phyloP scores from a whole-genome alignment of 2,888 invertebrate genomes.

The Sympetrum striolatum region DNA sequence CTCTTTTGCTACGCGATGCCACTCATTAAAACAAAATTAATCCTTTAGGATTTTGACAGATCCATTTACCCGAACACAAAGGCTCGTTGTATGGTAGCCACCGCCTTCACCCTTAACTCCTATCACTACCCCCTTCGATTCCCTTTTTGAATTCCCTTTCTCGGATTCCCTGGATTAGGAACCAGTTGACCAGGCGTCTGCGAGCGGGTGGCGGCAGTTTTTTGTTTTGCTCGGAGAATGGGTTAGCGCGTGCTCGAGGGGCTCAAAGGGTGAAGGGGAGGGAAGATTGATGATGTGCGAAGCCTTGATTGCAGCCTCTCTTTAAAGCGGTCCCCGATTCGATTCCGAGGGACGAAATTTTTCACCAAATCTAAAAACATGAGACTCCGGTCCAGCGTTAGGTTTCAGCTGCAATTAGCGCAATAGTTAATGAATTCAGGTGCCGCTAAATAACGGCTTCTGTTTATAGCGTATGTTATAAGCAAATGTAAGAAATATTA shows the following conservation, averaged over 20 bases:
- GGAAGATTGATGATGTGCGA: slow-evolving; percentile 16
- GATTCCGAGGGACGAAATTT: neutral
- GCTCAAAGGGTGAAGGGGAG: neutral
- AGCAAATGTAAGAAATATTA: too few relatives aligned
- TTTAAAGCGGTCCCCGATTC: neutral
- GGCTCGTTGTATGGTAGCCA: neutral
- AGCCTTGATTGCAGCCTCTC: slow-evolving; percentile 9
- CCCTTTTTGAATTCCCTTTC: neutral
- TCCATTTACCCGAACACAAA: slow-evolving; percentile 18
- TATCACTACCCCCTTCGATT: neutral
- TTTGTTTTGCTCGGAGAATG: neutral
- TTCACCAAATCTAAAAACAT: too few relatives aligned
- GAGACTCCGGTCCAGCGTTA: too few relatives aligned
- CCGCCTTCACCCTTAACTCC: too few relatives aligned
- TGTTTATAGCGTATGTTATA: too few relatives aligned
- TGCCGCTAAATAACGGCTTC: too few relatives aligned
- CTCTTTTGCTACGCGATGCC: neutral
- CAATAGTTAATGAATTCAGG: too few relatives aligned
- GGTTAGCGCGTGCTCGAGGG: neutral
- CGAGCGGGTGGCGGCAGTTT: neutral
- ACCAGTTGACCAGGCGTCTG: neutral
- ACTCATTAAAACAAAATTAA: slow-evolving; percentile 37
- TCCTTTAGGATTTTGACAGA: slow-evolving; percentile 39
- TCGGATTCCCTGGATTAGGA: neutral
- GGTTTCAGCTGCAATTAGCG: too few relatives aligned